A percentile compares a stretch with the other conserved stretches of the same genome.
Conservation (phyloP, 2,797 vertebrate genomes). For the Scyliorhinus canicula region DNA sequence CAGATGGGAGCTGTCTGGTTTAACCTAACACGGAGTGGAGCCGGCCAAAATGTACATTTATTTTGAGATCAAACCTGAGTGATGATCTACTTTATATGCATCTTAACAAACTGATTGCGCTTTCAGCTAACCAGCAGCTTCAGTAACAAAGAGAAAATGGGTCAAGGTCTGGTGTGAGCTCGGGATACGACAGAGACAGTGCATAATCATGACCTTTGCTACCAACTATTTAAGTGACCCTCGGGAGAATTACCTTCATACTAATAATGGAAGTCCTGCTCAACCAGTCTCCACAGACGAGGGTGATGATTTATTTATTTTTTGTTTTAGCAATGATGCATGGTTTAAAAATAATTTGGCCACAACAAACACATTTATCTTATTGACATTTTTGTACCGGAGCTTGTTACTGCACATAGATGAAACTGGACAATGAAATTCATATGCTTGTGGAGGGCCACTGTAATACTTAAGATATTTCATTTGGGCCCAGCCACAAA, state of each 20-base stretch:
- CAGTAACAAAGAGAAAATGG: not conserved
- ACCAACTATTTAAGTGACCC: not conserved
- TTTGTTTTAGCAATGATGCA: not conserved
- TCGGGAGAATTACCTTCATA: not conserved
- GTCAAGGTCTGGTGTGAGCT: not conserved
- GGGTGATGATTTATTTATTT: not conserved
- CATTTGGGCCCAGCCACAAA: not conserved
- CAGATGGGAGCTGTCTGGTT: not conserved
- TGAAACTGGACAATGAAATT: not conserved
- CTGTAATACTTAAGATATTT: not conserved
- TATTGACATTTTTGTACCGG: not conserved
- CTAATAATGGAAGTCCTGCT: not conserved
- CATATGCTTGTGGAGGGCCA: too few relatives aligned
- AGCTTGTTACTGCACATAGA: not conserved
- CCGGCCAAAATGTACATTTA: not conserved
- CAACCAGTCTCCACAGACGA: not conserved
- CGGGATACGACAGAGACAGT: not conserved
- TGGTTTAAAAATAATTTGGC: slow-evolving; percentile 13
- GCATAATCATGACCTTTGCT: not conserved
- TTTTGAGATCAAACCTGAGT: not conserved
- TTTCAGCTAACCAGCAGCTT: not conserved
- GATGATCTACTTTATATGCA: not conserved
- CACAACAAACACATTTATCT: slow-evolving; percentile 22
- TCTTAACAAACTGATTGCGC: not conserved
- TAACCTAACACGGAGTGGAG: not conserved